Conservation (phyloP, 2,888 invertebrate species). For the Eristalinus aeneus region DNA sequence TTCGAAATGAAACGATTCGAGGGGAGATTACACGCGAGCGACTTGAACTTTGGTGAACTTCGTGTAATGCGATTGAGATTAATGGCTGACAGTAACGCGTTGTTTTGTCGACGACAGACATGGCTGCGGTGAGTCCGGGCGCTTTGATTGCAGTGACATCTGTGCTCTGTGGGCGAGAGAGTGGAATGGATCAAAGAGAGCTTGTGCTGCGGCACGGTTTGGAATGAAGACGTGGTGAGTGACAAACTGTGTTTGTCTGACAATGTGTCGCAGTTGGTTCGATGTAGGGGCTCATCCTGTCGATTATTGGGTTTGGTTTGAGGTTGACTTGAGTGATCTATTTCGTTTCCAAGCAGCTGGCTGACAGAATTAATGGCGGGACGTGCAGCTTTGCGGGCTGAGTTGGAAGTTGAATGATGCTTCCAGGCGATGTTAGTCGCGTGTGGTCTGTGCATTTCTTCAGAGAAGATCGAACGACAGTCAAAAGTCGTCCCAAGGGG, state of each 20-base stretch:
- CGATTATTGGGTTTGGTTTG: neutral
- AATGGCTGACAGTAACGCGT: neutral
- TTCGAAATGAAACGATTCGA: neutral
- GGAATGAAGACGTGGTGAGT: neutral
- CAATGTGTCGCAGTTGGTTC: neutral
- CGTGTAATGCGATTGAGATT: neutral
- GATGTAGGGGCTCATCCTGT: neutral
- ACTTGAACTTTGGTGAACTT: slow-evolving; percentile 40
- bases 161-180: neutral
- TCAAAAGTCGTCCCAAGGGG: too few relatives aligned
- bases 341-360: neutral
- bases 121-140: neutral
- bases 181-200: neutral
- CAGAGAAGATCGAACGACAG: too few relatives aligned
- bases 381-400: too few relatives aligned
- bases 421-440: too few relatives aligned
- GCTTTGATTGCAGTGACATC: neutral
- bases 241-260: neutral
- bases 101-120: neutral
- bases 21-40: neutral
- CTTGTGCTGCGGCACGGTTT: too few relatives aligned
- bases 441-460: too few relatives aligned
- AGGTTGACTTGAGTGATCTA: neutral
- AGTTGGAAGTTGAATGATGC: too few relatives aligned
- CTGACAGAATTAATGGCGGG: neutral